A percentile compares a stretch with the other conserved stretches of the same genome.
These are phyloP conservation scores for Otolemur garnettii DNA, from an alignment of 2,113 vertebrate species.

Conservation along the genomic window DNA sequence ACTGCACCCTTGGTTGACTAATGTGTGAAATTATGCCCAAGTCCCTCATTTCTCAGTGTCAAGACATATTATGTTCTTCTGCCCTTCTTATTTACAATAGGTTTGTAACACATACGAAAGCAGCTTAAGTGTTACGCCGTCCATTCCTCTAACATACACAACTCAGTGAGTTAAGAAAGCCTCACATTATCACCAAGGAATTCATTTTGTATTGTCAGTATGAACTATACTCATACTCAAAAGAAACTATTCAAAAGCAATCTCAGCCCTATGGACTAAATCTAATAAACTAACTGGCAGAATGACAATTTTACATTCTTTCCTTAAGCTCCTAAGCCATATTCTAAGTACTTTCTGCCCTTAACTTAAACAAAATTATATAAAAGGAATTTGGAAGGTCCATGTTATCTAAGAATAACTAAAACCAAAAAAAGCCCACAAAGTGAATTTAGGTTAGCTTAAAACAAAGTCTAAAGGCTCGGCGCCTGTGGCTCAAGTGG, in stretches of 20 bases:
- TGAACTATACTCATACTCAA: background rate
- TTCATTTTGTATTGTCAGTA: background rate
- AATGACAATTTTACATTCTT: constrained; percentile 6
- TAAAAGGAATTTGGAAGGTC: background rate
- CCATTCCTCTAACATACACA: background rate
- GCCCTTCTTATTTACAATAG: background rate
- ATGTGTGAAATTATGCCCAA: background rate
- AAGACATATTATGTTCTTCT: background rate
- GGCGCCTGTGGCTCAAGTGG: no score
- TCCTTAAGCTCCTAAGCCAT: background rate
- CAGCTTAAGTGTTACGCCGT: background rate
- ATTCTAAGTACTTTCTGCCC: background rate
- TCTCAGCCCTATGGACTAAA: background rate
- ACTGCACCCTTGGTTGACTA: background rate
- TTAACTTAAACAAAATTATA: constrained; percentile 1
- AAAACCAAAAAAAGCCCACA: background rate
- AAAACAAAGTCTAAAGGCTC: background rate
- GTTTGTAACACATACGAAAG: background rate
- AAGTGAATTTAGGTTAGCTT: background rate
- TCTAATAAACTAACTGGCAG: background rate
- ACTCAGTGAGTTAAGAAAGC: background rate
- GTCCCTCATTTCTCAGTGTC: background rate
- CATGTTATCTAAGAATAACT: background rate
- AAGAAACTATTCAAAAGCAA: constrained; percentile 32
- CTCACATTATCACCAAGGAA: background rate